Conservation (phyloP, 2,113 vertebrate genomes). For the Anguilla japonica region DNA sequence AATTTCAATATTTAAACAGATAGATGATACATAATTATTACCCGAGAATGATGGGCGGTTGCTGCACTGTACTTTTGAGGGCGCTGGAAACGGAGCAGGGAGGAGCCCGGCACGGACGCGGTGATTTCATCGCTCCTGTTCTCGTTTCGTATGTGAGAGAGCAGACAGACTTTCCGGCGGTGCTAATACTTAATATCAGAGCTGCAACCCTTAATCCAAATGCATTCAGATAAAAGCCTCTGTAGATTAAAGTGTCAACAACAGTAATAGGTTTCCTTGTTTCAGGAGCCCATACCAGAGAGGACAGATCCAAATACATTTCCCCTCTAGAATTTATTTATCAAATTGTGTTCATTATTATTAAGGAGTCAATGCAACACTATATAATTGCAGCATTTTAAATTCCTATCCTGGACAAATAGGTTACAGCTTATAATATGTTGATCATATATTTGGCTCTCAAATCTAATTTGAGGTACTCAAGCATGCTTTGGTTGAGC, state of each 20-base stretch:
- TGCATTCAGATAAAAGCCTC: not conserved
- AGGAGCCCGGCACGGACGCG: not conserved
- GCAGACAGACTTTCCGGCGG: not conserved
- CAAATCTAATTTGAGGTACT: too few species aligned
- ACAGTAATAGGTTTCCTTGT: not conserved
- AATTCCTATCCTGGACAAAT: not conserved
- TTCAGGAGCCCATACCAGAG: not conserved
- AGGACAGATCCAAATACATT: not conserved
- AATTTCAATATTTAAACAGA: constrained; percentile 2
- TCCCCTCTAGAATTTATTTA: not conserved
- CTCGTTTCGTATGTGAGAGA: not conserved
- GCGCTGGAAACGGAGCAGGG: not conserved
- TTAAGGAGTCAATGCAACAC: not conserved
- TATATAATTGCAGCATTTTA: not conserved
- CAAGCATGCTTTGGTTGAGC: too few species aligned
- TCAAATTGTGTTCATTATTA: not conserved
- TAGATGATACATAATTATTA: constrained; percentile 3
- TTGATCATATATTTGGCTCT: not conserved
- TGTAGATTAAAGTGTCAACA: not conserved
- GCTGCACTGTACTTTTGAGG: not conserved
- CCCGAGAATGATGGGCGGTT: not conserved
- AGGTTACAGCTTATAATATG: not conserved
- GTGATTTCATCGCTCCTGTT: not conserved
- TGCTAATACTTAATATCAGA: not conserved
- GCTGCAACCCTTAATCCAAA: not conserved